Evolutionary conservation across 1,140 invertebrate species (phyloP).

Genomic region (Saxidomus purpurata): DNA sequence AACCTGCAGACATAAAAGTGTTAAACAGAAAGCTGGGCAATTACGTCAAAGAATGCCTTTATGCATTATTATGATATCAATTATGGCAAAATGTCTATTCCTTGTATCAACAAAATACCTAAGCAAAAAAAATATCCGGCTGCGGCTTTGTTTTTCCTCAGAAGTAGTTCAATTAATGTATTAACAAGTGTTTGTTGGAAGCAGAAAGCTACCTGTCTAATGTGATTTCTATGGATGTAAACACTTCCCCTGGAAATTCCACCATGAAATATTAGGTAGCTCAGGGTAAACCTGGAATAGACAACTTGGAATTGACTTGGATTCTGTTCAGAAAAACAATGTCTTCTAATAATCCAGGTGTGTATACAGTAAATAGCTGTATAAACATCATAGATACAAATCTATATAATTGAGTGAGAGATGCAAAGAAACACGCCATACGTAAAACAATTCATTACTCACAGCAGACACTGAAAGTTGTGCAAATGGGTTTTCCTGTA

Average conservation of each 20-base stretch:
- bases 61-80: slow-evolving; percentile 44
- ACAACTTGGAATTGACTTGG: slow-evolving; percentile 30
- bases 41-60: slow-evolving; percentile 46
- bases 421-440: background rate
- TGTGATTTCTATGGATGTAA: slow-evolving; percentile 42
- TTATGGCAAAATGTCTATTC: slow-evolving; percentile 37
- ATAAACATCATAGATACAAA: slow-evolving; percentile 53
- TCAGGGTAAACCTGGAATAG: background rate
- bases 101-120: slow-evolving; percentile 43
- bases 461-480: background rate
- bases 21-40: background rate
- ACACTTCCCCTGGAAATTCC: slow-evolving; percentile 38
- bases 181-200: slow-evolving; percentile 56
- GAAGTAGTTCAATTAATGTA: slow-evolving; percentile 48
- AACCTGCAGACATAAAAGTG: background rate
- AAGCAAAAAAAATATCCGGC: background rate
- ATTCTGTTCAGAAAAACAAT: slow-evolving; percentile 39
- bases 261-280: slow-evolving; percentile 17
- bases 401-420: slow-evolving; percentile 40
- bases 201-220: slow-evolving; percentile 37
- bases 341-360: slow-evolving; percentile 46
- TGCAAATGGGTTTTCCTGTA: background rate
- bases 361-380: slow-evolving; percentile 41
- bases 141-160: slow-evolving; percentile 19
- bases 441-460: slow-evolving; percentile 31